Base-by-base conservation (phyloP, 2,113 vertebrate species). In the Notarius lentiginosus region DNA sequence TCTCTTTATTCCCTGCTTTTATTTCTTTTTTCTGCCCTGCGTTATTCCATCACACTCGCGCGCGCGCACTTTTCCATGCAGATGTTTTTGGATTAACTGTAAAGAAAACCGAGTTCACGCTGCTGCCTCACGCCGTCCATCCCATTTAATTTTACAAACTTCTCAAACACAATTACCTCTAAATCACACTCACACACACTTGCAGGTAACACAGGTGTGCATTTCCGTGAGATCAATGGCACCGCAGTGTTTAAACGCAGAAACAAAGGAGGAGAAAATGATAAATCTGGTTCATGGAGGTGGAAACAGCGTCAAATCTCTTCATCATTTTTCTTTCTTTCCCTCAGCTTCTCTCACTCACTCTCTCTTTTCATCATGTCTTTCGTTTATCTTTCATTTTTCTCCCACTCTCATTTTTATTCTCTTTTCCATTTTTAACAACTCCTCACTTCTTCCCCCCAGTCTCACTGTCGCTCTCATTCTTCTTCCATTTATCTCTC, bases 151-250 rank as follows among this genome's bases (percentile, higher is more conserved):
- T 34, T 70, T 70, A 70, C 66, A 70, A 70, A 70, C 66, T 34
- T 70, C 66, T 27, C 11, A 1, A 15, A 70, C 66, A 70, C 66
- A 70, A 70, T 70, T 70, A 34, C 14, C 66, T 17, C 14, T 70
- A 70, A 70, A 70, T 70, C 66, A 79, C 49, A 55, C 75, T n/a
- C 75, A 15, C 75, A 53, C 34, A 63, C 41, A 82, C 55, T 27
- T 34, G 27, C 51, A 85, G 58, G 30, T 17, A 85, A n/a, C 49
- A 41, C 24, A 76, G 72, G 30, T 61, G 72, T 41, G 68, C 18
- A 41, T 70, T 70, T 41, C 68, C 41, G 68, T 18, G 68, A 72
- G 68, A 72, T 72, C 41, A 41, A 72, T 72, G 68, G 20, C 34
- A 72, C 68, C 9, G 30, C 68, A 41, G 30, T 41, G 68, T 72